A percentile compares a stretch with the other conserved stretches of the same genome.
Conservation (phyloP, 2,888 invertebrate genomes). For the Epirrita christyi region DNA sequence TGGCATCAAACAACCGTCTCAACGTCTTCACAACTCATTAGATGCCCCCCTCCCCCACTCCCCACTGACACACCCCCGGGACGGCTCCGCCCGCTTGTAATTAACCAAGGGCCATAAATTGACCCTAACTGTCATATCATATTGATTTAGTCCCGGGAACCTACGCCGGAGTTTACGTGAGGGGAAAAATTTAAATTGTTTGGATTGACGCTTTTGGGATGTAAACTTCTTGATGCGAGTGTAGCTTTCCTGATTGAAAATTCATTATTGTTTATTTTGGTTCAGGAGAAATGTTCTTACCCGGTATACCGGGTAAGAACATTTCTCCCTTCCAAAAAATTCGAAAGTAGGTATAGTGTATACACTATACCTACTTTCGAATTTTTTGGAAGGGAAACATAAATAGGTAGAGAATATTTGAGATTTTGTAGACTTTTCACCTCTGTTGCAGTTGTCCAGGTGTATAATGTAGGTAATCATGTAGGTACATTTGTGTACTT, state of each 20-base stretch:
- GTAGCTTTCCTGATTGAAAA: slow-evolving; percentile 12
- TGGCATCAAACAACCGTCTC: slow-evolving; percentile 43
- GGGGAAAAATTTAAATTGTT: slow-evolving; percentile 56
- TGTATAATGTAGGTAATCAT: neutral
- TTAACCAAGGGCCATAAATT: slow-evolving; percentile 84
- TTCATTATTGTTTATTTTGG: slow-evolving; percentile 1
- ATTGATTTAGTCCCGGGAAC: slow-evolving; percentile 82
- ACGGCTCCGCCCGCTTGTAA: slow-evolving; percentile 77
- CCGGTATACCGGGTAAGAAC: no score
- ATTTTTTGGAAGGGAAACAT: no score
- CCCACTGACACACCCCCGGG: slow-evolving; percentile 43
- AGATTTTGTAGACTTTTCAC: no score
- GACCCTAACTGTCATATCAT: slow-evolving; percentile 85
- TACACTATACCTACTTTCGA: no score
- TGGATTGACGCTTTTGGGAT: slow-evolving; percentile 60
- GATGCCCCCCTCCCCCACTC: slow-evolving; percentile 46
- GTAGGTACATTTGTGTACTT: no score
- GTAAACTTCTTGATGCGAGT: slow-evolving; percentile 34
- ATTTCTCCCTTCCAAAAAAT: no score
- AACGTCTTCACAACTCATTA: slow-evolving; percentile 81
- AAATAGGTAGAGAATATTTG: no score
- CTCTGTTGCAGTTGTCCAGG: neutral
- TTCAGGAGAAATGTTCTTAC: neutral
- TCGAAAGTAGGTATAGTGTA: no score
- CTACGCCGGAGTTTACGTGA: slow-evolving; percentile 59